phyloP scores from a whole-genome alignment of 2,797 vertebrate genomes.

The Poecilia picta region DNA sequence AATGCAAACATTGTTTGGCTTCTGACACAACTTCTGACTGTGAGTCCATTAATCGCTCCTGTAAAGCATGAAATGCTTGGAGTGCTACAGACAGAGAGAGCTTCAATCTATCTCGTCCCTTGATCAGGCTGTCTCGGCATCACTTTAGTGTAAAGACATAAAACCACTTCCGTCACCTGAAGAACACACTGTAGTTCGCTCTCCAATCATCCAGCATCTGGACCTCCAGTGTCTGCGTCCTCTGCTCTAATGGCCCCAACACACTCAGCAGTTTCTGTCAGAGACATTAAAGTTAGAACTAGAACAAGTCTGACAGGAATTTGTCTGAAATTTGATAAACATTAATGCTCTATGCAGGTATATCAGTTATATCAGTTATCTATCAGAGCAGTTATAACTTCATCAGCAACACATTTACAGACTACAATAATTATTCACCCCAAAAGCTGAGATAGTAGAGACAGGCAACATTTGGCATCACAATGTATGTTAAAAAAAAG shows the following conservation, averaged over 20 bases:
- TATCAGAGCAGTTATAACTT: neutral
- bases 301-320: no score
- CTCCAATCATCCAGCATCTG: neutral
- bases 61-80: neutral
- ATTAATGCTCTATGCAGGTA: neutral
- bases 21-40: neutral
- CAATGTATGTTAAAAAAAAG: constrained; percentile 36
- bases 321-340: neutral
- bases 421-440: constrained; percentile 27
- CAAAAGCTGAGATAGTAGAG: constrained; percentile 22
- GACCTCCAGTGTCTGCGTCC: neutral
- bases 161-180: neutral
- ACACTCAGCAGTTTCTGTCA: neutral
- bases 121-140: neutral
- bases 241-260: neutral
- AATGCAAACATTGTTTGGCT: neutral
- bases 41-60: neutral
- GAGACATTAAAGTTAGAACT: neutral
- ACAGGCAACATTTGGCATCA: constrained; percentile 39
- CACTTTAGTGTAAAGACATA: neutral
- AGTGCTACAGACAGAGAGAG: neutral
- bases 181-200: no score
- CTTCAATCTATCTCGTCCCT: neutral
- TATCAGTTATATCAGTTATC: no score
- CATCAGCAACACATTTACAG: neutral